A percentile compares a stretch with the other conserved stretches of the same genome.
These are phyloP conservation scores for Ivindomyrus marchei DNA, from an alignment of 2,113 vertebrate genomes.

Conservation along the genomic window DNA sequence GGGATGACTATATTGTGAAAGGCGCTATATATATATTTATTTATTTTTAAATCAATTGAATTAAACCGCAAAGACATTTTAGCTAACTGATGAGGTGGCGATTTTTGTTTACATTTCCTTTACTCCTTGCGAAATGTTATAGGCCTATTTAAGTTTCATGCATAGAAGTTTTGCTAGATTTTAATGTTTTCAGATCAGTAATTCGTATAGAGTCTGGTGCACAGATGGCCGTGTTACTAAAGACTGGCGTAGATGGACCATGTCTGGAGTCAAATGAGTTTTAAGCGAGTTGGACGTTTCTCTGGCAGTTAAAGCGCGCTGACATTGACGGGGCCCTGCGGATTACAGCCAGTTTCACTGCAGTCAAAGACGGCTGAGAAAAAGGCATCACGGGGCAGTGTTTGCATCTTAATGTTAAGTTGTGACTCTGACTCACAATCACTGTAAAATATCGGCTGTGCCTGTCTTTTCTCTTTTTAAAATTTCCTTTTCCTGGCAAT, in stretches of 20 bases:
- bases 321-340: not conserved
- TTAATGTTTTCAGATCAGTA: not conserved
- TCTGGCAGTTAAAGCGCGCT: not conserved
- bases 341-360: not conserved
- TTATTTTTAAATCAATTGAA: not conserved
- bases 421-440: not conserved
- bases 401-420: not conserved
- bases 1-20: not conserved
- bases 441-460: not conserved
- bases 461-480: not conserved
- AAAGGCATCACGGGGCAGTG: not conserved
- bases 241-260: not conserved
- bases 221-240: not conserved
- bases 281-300: not conserved
- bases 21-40: not conserved
- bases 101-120: not conserved
- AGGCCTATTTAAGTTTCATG: not conserved
- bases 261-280: not conserved
- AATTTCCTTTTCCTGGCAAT: not conserved
- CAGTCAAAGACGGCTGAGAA: not conserved
- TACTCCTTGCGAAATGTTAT: not conserved
- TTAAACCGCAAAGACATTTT: not conserved
- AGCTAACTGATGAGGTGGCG: not conserved
- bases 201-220: not conserved
- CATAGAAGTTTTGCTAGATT: not conserved